phyloP scores from a whole-genome alignment of 2,113 vertebrate species.

The Oryzias curvinotus region DNA sequence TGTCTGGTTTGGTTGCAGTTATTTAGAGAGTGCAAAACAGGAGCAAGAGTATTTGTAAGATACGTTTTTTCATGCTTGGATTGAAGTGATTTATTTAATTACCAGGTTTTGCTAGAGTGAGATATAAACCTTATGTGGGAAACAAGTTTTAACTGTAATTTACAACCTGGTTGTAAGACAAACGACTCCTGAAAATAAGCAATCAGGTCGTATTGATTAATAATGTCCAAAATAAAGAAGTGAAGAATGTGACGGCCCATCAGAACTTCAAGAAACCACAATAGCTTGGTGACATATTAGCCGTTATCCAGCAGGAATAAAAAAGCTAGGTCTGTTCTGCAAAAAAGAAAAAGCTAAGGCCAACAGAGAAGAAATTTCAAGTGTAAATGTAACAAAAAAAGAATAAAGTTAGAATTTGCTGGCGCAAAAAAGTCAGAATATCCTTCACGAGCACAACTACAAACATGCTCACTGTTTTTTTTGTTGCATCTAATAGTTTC shows the following conservation, averaged over 20 bases:
- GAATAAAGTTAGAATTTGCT: background rate
- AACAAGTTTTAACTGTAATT: background rate
- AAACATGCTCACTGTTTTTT: no score
- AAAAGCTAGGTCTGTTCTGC: no score
- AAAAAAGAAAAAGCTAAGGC: background rate
- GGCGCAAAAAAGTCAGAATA: background rate
- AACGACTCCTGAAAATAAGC: no score
- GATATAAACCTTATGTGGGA: background rate
- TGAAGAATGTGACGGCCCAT: no score
- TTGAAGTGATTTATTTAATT: conserved; percentile 29
- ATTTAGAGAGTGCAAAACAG: conserved; percentile 12
- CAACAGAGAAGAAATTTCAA: background rate
- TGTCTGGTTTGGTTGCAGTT: conserved; percentile 28
- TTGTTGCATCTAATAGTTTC: background rate
- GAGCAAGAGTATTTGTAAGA: conserved; percentile 22
- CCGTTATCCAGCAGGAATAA: no score
- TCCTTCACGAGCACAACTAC: no score
- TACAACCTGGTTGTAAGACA: no score
- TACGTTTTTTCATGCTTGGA: conserved; percentile 21
- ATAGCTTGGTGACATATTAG: no score
- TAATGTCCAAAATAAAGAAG: no score
- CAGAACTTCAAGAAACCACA: no score
- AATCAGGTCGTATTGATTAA: no score
- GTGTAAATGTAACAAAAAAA: background rate
- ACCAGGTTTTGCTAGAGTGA: background rate